Evolutionary conservation across 2,113 vertebrate species (phyloP).

Genomic region (Pelusios castaneus): DNA sequence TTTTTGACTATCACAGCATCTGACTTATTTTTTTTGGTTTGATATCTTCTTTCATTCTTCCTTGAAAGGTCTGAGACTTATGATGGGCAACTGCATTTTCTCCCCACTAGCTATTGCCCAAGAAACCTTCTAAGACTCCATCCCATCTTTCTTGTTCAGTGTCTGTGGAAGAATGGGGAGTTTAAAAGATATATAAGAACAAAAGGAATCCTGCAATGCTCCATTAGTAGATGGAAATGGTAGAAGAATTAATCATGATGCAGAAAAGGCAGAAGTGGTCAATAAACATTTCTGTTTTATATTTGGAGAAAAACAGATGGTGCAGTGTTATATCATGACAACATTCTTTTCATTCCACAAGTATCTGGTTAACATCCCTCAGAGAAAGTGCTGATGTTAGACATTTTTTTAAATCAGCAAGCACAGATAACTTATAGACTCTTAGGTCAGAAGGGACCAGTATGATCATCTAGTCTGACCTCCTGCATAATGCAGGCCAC

Average conservation of each 20-base stretch:
- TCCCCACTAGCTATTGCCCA: background rate
- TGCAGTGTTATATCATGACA: too few relatives aligned
- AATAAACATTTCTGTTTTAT: background rate
- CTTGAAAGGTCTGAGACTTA: background rate
- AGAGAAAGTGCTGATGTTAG: too few relatives aligned
- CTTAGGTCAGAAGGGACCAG: too few relatives aligned
- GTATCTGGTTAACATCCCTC: too few relatives aligned
- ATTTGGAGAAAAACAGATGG: too few relatives aligned
- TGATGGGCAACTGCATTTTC: background rate
- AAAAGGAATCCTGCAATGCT: background rate
- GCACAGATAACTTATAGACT: too few relatives aligned
- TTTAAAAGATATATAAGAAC: background rate
- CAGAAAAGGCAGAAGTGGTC: background rate
- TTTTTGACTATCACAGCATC: accelerated
- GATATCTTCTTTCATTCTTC: background rate
- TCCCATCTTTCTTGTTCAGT: background rate
- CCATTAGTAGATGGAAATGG: background rate
- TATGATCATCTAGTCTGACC: too few relatives aligned
- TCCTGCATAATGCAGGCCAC: too few relatives aligned
- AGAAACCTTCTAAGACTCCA: background rate
- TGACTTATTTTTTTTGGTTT: background rate
- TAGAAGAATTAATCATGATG: background rate
- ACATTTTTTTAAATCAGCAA: too few relatives aligned
- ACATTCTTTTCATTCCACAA: too few relatives aligned
- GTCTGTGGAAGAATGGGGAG: background rate